Percentiles rank a stretch among this genome's conserved stretches.
phyloP scores from a whole-genome alignment of 2,888 invertebrate genomes.

The Calameuta idolon region DNA sequence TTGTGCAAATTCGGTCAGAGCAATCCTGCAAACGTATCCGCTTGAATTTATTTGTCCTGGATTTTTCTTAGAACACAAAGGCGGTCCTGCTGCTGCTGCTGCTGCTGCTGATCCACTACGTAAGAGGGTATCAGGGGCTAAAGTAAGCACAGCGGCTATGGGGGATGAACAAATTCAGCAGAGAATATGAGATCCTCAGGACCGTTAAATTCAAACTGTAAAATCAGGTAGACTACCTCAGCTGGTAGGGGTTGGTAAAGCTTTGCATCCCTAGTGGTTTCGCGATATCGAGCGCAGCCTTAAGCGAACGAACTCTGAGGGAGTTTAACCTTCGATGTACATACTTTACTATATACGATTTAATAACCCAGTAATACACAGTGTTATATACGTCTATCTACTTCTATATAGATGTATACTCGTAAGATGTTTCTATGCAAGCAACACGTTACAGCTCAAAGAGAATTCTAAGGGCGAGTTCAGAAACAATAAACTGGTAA shows the following conservation, averaged over 20 bases:
- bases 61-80: not conserved
- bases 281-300: not conserved
- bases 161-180: not conserved
- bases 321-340: not conserved
- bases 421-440: not conserved
- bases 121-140: not conserved
- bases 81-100: not conserved
- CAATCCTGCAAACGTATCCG: not conserved
- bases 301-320: not conserved
- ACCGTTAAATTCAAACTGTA: not conserved
- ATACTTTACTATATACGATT: not conserved
- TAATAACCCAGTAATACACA: not conserved
- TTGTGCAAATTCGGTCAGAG: constrained; percentile 2
- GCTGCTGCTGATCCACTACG: not conserved
- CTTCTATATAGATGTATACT: not conserved
- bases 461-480: not conserved
- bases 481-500: not conserved
- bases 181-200: not conserved
- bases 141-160: not conserved
- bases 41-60: not conserved
- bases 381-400: not conserved
- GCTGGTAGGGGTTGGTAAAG: not conserved
- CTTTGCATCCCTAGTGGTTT: not conserved
- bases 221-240: not conserved
- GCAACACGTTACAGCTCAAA: not conserved